These are phyloP conservation scores for Hofmannophila pseudospretella DNA, from an alignment of 2,888 invertebrate genomes.

Conservation along the genomic window DNA sequence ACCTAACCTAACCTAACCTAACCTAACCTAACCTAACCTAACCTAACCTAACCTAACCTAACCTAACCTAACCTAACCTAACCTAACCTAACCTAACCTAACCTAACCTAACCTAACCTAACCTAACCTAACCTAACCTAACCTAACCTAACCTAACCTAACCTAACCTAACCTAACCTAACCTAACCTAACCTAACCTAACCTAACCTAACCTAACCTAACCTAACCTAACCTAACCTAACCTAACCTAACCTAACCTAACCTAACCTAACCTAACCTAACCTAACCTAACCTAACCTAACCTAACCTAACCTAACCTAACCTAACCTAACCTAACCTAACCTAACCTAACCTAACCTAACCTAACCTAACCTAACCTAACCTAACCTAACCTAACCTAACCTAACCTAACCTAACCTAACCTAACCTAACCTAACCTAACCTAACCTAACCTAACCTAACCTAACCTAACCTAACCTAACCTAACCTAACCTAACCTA, in stretches of 20 bases:
- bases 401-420: constrained; percentile 10
- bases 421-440: not conserved
- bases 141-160: constrained; percentile 19
- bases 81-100: too few relatives aligned
- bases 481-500: not conserved
- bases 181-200: constrained; percentile 18
- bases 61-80: too few relatives aligned
- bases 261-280: constrained; percentile 23
- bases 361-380: constrained; percentile 18
- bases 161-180: constrained; percentile 18
- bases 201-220: constrained; percentile 17
- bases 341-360: constrained; percentile 19
- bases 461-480: not conserved
- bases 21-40: too few relatives aligned
- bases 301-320: constrained; percentile 19
- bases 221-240: constrained; percentile 23
- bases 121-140: constrained; percentile 7
- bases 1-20: constrained; percentile 3
- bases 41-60: too few relatives aligned
- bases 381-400: constrained; percentile 11
- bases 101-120: too few relatives aligned
- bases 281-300: constrained; percentile 19
- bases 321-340: constrained; percentile 17
- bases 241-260: constrained; percentile 23
- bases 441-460: not conserved